These are phyloP conservation scores for Oreochromis aureus DNA, from an alignment of 2,113 vertebrate species.

Conservation along the genomic window DNA sequence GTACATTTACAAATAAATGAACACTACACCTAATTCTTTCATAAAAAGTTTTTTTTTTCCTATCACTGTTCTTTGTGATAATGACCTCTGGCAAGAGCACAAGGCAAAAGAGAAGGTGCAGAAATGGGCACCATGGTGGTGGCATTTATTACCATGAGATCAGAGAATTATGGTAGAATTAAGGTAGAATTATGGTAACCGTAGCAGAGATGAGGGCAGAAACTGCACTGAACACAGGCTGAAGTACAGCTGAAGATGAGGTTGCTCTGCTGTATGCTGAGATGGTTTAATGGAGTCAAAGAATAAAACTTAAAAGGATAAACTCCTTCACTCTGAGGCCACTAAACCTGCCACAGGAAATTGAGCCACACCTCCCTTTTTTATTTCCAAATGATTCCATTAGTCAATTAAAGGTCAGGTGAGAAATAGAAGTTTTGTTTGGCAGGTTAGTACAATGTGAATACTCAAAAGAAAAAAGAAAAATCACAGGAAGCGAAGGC, in stretches of 20 bases:
- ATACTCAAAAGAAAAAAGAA: background rate
- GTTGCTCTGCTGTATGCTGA: background rate
- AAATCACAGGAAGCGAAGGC: background rate
- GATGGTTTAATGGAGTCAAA: background rate
- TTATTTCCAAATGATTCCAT: background rate
- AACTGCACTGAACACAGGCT: background rate
- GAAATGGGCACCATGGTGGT: background rate
- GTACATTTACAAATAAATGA: background rate
- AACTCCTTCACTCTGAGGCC: background rate
- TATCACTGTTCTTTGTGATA: background rate
- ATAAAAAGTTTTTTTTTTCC: background rate
- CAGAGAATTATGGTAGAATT: background rate
- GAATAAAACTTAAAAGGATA: background rate
- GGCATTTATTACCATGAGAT: background rate
- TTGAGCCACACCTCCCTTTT: background rate
- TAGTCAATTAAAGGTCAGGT: background rate
- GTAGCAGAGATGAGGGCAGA: background rate
- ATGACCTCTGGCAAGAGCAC: background rate
- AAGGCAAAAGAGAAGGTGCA: background rate
- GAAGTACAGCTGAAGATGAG: background rate
- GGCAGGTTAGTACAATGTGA: background rate
- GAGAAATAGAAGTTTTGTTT: background rate
- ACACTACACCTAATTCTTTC: background rate
- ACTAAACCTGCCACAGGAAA: background rate
- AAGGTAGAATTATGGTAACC: background rate